A percentile compares a stretch with the other conserved stretches of the same genome.
These are phyloP conservation scores for Lonchura striata DNA, from an alignment of 2,113 vertebrate species.

Conservation along the genomic window DNA sequence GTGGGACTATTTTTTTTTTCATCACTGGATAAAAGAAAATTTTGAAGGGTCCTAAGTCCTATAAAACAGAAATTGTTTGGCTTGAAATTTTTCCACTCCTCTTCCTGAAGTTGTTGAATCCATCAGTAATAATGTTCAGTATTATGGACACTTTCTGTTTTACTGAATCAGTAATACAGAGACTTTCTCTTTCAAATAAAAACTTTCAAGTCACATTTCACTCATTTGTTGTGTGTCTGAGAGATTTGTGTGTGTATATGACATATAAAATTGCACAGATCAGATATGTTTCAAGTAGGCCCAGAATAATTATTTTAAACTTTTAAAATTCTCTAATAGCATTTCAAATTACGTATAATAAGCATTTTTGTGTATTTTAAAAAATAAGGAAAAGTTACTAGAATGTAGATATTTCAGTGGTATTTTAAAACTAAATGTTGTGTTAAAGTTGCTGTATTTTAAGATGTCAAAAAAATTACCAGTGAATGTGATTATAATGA, in stretches of 20 bases:
- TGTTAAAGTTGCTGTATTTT: constrained; percentile 44
- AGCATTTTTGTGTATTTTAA: not conserved
- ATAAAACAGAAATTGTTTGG: not conserved
- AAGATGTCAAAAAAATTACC: constrained; percentile 30
- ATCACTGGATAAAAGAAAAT: not conserved
- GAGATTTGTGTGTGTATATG: not conserved
- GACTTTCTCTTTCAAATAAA: not conserved
- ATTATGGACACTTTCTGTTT: not conserved
- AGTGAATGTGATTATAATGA: constrained; percentile 42
- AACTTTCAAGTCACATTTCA: not conserved
- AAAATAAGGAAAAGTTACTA: not conserved
- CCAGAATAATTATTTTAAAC: not conserved
- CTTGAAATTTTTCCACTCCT: not conserved
- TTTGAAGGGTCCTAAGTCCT: not conserved
- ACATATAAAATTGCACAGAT: not conserved
- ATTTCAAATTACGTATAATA: not conserved
- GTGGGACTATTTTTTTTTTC: not conserved
- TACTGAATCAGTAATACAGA: not conserved
- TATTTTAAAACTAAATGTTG: constrained; percentile 16
- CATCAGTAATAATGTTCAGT: not conserved
- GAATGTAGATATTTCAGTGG: not conserved
- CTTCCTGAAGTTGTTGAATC: not conserved
- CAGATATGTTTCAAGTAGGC: not conserved
- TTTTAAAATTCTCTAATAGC: not conserved
- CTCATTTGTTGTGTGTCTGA: not conserved